These are phyloP conservation scores for Benthosema pterotum DNA, from an alignment of 2,797 vertebrate genomes.

Conservation along the genomic window DNA sequence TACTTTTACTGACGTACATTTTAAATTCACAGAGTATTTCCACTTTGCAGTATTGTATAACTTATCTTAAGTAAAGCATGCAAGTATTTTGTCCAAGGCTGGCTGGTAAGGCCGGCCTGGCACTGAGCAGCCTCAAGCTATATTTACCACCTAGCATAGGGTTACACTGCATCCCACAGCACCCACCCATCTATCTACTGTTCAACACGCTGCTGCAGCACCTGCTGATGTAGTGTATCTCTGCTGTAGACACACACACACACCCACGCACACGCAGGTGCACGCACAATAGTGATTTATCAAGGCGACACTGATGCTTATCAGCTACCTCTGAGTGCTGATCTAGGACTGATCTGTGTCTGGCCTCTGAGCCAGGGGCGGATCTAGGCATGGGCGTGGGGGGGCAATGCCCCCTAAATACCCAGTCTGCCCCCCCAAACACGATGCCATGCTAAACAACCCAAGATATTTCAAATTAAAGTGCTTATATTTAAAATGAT, in stretches of 20 bases:
- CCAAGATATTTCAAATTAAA: no score
- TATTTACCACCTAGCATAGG: slow-evolving; percentile 74
- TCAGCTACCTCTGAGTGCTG: slow-evolving; percentile 40
- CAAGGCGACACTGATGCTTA: slow-evolving; percentile 40
- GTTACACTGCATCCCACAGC: slow-evolving; percentile 58
- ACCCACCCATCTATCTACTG: slow-evolving; percentile 41
- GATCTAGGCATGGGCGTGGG: no score
- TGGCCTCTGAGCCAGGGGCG: no score
- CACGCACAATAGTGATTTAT: slow-evolving; percentile 14
- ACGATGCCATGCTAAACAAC: no score
- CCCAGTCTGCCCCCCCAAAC: no score
- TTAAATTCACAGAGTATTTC: no score
- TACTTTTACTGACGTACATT: no score
- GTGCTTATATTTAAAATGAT: no score
- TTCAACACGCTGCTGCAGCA: slow-evolving; percentile 39
- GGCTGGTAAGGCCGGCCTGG: slow-evolving; percentile 58
- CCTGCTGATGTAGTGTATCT: slow-evolving; percentile 51
- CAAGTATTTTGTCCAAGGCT: background rate
- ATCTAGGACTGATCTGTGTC: slow-evolving; percentile 24
- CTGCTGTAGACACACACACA: slow-evolving; percentile 2
- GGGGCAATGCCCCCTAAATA: no score
- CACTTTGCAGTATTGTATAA: no score
- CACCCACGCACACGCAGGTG: no score
- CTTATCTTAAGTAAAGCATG: no score
- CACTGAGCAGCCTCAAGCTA: slow-evolving; percentile 64